Percentiles rank a stretch among this genome's conserved stretches.
Evolutionary conservation across 2,113 vertebrate species (phyloP).

Genomic region (Xerus inauris): DNA sequence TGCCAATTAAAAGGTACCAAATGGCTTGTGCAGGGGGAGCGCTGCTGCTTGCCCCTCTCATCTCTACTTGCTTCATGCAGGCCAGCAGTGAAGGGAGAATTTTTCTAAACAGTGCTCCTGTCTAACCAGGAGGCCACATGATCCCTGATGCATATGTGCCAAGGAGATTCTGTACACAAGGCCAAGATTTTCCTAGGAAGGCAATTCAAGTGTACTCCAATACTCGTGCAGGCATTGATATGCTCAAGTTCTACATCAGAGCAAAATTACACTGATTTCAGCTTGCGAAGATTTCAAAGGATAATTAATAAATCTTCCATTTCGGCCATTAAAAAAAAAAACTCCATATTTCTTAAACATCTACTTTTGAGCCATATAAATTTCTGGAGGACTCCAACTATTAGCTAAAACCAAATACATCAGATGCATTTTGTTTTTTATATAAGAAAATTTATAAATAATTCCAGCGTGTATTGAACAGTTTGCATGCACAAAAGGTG

Average conservation of each 20-base stretch:
- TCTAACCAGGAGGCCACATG: neutral
- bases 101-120: neutral
- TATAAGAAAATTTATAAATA: neutral
- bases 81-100: neutral
- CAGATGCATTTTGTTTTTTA: slow-evolving; percentile 35
- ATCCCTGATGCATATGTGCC: neutral
- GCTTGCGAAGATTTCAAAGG: neutral
- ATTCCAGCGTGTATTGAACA: neutral
- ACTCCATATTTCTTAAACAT: slow-evolving; percentile 21
- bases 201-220: neutral
- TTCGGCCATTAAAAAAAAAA: neutral
- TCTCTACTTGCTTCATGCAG: neutral
- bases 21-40: neutral
- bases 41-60: neutral
- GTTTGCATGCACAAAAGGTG: neutral
- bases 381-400: neutral
- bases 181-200: neutral
- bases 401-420: neutral
- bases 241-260: neutral
- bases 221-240: neutral
- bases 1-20: neutral
- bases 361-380: neutral
- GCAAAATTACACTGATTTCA: neutral
- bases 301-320: neutral
- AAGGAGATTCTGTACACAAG: neutral